These are phyloP conservation scores for Cariama cristata DNA, from an alignment of 2,113 vertebrate species.

Conservation along the genomic window DNA sequence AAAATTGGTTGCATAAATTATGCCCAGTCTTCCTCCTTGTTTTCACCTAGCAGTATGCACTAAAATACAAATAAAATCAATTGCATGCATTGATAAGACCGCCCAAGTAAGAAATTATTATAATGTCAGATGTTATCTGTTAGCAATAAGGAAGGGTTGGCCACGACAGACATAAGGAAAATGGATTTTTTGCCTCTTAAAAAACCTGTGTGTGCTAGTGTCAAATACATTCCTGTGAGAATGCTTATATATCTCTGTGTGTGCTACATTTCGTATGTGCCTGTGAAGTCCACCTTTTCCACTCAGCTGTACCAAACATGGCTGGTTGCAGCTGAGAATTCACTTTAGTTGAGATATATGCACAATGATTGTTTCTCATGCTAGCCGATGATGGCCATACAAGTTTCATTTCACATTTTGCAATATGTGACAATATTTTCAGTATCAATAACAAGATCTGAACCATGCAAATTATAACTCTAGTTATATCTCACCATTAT, in stretches of 20 bases:
- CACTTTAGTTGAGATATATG: background rate
- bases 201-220: background rate
- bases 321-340: background rate
- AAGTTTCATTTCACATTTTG: background rate
- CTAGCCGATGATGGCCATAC: background rate
- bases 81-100: background rate
- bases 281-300: background rate
- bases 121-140: background rate
- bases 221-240: background rate
- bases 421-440: background rate
- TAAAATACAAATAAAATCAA: background rate
- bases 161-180: background rate
- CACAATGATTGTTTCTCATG: background rate
- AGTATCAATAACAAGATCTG: background rate
- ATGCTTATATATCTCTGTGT: background rate
- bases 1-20: background rate
- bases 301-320: background rate
- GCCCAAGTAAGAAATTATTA: background rate
- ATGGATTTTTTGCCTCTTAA: background rate
- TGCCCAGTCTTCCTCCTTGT: background rate
- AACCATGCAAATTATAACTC: background rate
- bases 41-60: background rate
- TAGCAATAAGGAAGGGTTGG: background rate
- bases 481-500: background rate
- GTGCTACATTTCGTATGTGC: background rate